phyloP scores from a whole-genome alignment of 2,888 invertebrate genomes.

The Doris montereyensis region DNA sequence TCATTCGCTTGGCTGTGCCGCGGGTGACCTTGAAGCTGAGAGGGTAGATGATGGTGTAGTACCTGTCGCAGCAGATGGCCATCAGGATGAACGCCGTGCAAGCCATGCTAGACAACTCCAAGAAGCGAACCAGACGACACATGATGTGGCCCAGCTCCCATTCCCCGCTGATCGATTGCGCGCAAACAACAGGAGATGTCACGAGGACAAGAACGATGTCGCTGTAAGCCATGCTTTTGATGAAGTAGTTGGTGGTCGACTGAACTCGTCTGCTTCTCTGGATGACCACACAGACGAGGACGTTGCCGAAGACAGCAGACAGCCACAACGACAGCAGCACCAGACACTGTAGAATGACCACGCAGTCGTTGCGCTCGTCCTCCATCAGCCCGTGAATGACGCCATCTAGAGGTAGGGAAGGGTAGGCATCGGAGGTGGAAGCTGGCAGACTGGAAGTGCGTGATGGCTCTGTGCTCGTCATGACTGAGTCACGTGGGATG shows the following conservation, averaged over 20 bases:
- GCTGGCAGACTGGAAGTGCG: no score
- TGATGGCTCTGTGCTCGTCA: no score
- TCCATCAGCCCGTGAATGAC: slow-evolving; percentile 12
- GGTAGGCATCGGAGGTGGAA: no score
- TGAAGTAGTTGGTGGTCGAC: slow-evolving; percentile 72
- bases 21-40: slow-evolving; percentile 70
- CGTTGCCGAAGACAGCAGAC: slow-evolving; percentile 59
- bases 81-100: slow-evolving; percentile 58
- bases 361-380: not conserved
- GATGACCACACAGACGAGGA: slow-evolving; percentile 68
- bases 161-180: slow-evolving; percentile 47
- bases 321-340: slow-evolving; percentile 50
- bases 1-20: slow-evolving; percentile 65
- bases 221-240: slow-evolving; percentile 61
- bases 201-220: slow-evolving; percentile 58
- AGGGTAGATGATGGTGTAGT: slow-evolving; percentile 71
- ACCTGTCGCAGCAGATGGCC: slow-evolving; percentile 67
- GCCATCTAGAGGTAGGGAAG: slow-evolving; percentile 9
- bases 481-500: no score
- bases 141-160: slow-evolving; percentile 60
- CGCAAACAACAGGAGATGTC: slow-evolving; percentile 58
- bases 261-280: slow-evolving; percentile 69
- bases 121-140: slow-evolving; percentile 62
- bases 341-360: slow-evolving; percentile 40
- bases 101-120: slow-evolving; percentile 55